Evolutionary conservation across 2,113 vertebrate genomes (phyloP), one percentile per base, ranked within the genome.

Genomic region (Zosterops pallidus): DNA sequence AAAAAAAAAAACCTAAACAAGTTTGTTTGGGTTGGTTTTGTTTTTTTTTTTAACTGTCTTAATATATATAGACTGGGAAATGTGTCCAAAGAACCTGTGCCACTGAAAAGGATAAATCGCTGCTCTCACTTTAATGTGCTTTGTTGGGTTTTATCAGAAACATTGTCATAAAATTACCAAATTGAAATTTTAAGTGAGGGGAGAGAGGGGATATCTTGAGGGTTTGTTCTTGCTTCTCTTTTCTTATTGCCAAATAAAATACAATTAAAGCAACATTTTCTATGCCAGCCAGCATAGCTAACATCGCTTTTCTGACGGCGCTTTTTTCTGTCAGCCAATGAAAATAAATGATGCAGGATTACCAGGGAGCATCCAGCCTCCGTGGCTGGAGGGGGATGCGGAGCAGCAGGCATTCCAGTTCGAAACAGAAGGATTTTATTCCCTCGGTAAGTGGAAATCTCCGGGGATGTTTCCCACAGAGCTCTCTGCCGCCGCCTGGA

Each of bases 241-340:
- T 92, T 71, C 86, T 90, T 93, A 77, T 76, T 93, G 91, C 86
- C 71, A 91, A 94, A 94, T 95, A 96, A 95, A 94, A 92, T 41
- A 95, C 87, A 89, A 94, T 95, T 95, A 95, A 95, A 95, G 90
- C 83, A 91, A 83, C 75, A 29, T 93, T 96, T 91, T 68, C n/a
- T 31, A 60, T 50, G 82, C 92, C 95, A 89, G 77, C 44, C 84
- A 91, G 87, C 88, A 67, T 6, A 83, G 89, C 95, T 75, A 75
- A 62, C 70, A 29, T 55, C 29, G 49, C 83, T 76, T 83, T 92
- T 89, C 94, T 93, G 93, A 93, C 12, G 23, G 93, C 94, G 56
- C 64, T 96, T 83, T 68, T 89, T 89, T 52, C 70, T 94, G 89
- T 82, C 84, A 90, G 90, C 94, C 95, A 95, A 84, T 83, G 95